Evolutionary conservation across 2,113 vertebrate species (phyloP).

Genomic region (Crocuta crocuta): DNA sequence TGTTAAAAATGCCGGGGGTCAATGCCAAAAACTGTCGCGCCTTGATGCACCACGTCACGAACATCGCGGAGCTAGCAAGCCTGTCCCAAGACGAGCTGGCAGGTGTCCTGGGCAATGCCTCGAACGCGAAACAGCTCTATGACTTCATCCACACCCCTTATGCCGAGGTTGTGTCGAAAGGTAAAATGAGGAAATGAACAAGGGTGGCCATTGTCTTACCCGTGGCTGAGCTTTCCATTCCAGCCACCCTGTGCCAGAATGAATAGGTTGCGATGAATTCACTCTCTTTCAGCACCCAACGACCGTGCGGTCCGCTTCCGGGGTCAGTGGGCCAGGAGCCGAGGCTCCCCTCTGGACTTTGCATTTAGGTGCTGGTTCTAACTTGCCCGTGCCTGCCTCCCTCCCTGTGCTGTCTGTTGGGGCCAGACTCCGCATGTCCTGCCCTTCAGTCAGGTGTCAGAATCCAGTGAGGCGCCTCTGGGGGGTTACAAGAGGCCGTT

Average conservation of each 20-base stretch:
- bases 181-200: constrained; percentile 83
- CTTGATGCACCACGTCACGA: constrained; percentile 90
- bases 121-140: constrained; percentile 90
- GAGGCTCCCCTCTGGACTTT: not conserved
- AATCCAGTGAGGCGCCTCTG: not conserved
- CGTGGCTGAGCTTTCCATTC: not conserved
- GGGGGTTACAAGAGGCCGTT: not conserved
- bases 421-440: accelerated
- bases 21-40: constrained; percentile 92
- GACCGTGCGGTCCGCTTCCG: not conserved
- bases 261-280: not conserved
- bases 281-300: not conserved
- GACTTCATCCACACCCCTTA: constrained; percentile 94
- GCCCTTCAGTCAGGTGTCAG: not conserved
- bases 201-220: accelerated
- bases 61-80: constrained; percentile 91
- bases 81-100: constrained; percentile 90
- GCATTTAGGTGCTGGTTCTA: not conserved
- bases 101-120: constrained; percentile 88
- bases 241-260: not conserved
- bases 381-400: not conserved
- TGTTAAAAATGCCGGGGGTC: constrained; percentile 96
- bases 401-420: not conserved
- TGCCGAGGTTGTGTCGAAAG: constrained; percentile 77
- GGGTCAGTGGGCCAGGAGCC: not conserved